Evolutionary conservation across 2,113 vertebrate species (phyloP), one percentile per base, ranked within the genome.

Genomic region (Procavia capensis): DNA sequence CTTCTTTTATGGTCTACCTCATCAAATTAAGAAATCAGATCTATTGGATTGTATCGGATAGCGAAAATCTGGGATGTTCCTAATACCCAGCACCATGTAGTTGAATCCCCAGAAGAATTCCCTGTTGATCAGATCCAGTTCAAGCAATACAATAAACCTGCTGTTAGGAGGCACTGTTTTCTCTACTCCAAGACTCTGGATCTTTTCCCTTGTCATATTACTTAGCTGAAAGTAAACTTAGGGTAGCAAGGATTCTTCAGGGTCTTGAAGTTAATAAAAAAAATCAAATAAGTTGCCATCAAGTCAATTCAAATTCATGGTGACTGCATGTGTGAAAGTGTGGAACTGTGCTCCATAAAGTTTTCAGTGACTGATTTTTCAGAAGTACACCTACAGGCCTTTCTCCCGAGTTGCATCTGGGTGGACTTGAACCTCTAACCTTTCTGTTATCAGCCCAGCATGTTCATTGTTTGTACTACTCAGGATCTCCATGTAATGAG

Each of bases 11-110:
- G 29, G 24, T 88, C 81, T 66, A 24, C 5, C 43, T 70, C 50
- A 66, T 76, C 9, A 80, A 81, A 27, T 86, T 31, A 94, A 64
- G 20, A 96, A 96, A 61, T 72, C n/a, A 88, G 25, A 79, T 20
- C 54, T 72, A 22, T 72, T 36, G 24, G 24, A 27, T n/a, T 75
- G 41, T n/a, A 79, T 79, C 74, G 41, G n/a, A n/a, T 82, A 43
- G 31, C 47, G 87, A 91, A 16, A 74, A 29, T 9, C 70, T 39
- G 2, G 19, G 25, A 19, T 79, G 2, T 64, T 85, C 82, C 31
- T 45, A 50, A 29, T 83, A 4, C 22, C 7, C 83, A 10, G 6
- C 39, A 36, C 25, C 27, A 61, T 9, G 5, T 9, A 79, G 17
- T 22, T 59, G 25, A 78, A 3, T 43, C 1, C 24, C 29, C 54